Evolutionary conservation across 2,888 invertebrate species (phyloP), one percentile per base, ranked within the genome.

Genomic region (Pyralis farinalis): DNA sequence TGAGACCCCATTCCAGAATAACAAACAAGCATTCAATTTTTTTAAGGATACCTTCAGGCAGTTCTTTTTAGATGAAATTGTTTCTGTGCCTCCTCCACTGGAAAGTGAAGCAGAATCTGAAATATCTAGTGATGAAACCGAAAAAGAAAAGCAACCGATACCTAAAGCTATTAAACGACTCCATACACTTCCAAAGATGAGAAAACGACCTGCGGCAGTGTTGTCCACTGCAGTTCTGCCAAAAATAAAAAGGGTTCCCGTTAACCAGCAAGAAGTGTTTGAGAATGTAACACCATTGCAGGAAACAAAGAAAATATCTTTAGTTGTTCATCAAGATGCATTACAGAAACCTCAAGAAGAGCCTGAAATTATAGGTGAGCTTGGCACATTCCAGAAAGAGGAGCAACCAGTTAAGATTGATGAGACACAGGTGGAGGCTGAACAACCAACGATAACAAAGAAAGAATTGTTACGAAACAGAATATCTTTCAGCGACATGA

Each of bases 1-100:
- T 35, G 94, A 95, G 10, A 92, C 94, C 31, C 98, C 98, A 0
- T 98, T 98, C 81, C 91, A 80, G 52, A 68, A 90, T 31, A 87
- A 89, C 48, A 49, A 60, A 16, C 68, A 73, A 49, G 70, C 79
- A 8, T 10, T 72, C 6, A 37, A 53, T 4, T 74, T 64, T 51
- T 86, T 90, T 39, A 81, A 80, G 59, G 72, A 84, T 42, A 72
- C 53, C 16, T 87, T 79, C 44, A 65, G 55, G 34, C 51, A 69
- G n/a, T 65, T 63, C 11, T 86, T 84, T 49, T 36, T 63, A 29
- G 66, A 71, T 44, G 66, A 74, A 47, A 53, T 72, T 32, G 45
- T 56, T 12, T 9, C 55, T 8, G 62, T 67, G 34, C 63, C 68
- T 1, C 55, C 55, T n/a, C 63, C 9, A 1, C 38, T 25, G n/a